Base-by-base conservation (phyloP, 2,888 invertebrate genomes). In the Oegoconia quadripuncta region DNA sequence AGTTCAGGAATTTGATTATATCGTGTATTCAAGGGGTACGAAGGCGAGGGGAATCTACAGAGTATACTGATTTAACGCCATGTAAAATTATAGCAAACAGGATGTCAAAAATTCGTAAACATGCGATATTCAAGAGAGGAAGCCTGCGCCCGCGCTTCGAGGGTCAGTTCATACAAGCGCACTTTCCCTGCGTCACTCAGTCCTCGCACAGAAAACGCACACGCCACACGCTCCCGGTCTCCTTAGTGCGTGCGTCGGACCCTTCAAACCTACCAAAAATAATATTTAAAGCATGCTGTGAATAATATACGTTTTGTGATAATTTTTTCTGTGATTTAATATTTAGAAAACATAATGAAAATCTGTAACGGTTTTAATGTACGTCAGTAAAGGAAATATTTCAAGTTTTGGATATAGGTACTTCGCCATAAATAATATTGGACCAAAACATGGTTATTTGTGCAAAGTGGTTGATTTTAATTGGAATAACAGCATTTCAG, bases 161-260 rank as follows among this genome's bases (percentile, higher is more conserved):
- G 54, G 54, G 52, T 56, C 55, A 43, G 47, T 57, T 52, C 46
- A 55, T 57, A 52, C 60, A 53, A 42, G 54, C 54, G 27, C 58
- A 83, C 84, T 86, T 81, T 86, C 83, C 75, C 81, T 64, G 52
- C 23, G 20, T 25, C 34, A 11, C 23, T 65, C 76, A 86, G 83
- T 83, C 48, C 54, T 51, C 58, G 59, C 50, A 63, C 53, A 51
- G 57, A 52, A 55, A 51, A 74, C 70, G 67, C 61, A 62, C 64
- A 63, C 55, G 47, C 32, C 47, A 63, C 71, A 75, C 79, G 77
- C 55, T 50, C 44, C 44, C 41, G 48, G 37, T 42, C 45, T 40
- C 46, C 42, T 42, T 37, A 37, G 37, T 6, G 33, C 15, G 33
- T 16, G 6, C 18, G 17, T 29, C 17, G 33, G 28, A 41, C 32